phyloP scores from a whole-genome alignment of 30 jellyfish, hydroid and myxozoan species.

The Hydra vulgaris region DNA sequence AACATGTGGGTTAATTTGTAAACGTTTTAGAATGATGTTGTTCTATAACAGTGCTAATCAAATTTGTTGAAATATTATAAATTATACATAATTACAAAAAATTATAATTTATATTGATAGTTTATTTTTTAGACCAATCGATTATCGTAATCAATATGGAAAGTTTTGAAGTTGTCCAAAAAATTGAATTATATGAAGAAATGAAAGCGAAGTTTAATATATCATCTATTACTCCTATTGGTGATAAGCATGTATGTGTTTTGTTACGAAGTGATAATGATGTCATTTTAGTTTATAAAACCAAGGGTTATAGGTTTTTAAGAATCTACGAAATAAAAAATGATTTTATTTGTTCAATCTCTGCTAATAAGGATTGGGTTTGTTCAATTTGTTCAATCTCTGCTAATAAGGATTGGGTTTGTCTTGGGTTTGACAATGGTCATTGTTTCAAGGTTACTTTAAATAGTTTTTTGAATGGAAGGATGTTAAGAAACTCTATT shows the following conservation, averaged over 20 bases:
- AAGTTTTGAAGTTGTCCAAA: not conserved
- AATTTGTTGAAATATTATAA: too few relatives aligned
- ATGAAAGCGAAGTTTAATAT: not conserved
- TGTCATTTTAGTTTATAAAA: slow-evolving; percentile 34
- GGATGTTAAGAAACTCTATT: not conserved
- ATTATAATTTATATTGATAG: too few relatives aligned
- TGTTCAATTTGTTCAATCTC: too few relatives aligned
- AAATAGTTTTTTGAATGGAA: slow-evolving; percentile 9
- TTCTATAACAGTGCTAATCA: too few relatives aligned
- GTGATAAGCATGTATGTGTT: slow-evolving; percentile 43
- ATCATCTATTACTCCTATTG: not conserved
- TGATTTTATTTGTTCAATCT: slow-evolving; percentile 36
- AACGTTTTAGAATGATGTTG: too few relatives aligned
- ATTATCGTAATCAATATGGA: not conserved
- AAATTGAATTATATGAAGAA: not conserved
- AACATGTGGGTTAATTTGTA: too few relatives aligned
- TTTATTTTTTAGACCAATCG: not conserved
- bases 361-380: slow-evolving; percentile 30
- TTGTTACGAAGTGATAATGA: slow-evolving; percentile 55
- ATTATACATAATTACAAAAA: too few relatives aligned
- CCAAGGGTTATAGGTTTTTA: slow-evolving; percentile 17
- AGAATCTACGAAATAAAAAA: slow-evolving; percentile 19
- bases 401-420: too few relatives aligned
- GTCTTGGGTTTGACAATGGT: slow-evolving; percentile 73
- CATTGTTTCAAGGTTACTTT: slow-evolving; percentile 20